A percentile compares a stretch with the other conserved stretches of the same genome.
These are phyloP conservation scores for Pseudolaguvia tuberculata DNA, from an alignment of 2,113 vertebrate species.

Conservation along the genomic window DNA sequence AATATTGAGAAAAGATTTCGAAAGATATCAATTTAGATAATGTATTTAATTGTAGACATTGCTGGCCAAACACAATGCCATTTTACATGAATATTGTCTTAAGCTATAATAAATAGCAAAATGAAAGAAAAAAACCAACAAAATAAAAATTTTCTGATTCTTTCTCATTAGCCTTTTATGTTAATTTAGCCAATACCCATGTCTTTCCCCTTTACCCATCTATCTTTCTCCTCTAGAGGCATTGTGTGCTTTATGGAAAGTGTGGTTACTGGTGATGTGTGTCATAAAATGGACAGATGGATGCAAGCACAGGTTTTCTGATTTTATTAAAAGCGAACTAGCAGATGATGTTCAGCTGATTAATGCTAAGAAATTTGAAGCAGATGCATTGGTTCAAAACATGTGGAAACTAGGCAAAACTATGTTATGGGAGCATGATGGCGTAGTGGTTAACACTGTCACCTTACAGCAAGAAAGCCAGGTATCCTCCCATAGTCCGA, in stretches of 20 bases:
- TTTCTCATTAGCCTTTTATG: background rate
- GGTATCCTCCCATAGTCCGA: too few species aligned
- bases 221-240: background rate
- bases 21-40: too few species aligned
- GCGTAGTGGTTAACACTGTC: too few species aligned
- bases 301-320: conserved; percentile 10
- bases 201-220: background rate
- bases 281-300: background rate
- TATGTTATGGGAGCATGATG: too few species aligned
- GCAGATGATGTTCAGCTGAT: background rate
- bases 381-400: background rate
- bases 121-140: background rate
- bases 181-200: background rate
- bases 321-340: background rate
- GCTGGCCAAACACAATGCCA: background rate
- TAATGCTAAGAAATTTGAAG: background rate
- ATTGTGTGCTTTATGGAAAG: background rate
- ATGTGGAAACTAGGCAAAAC: background rate
- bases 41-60: background rate
- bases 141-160: background rate
- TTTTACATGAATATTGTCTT: background rate
- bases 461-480: too few species aligned
- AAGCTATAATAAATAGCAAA: background rate
- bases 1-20: too few species aligned
- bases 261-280: background rate